Evolutionary conservation across 2,113 vertebrate genomes (phyloP), one percentile per base, ranked within the genome.

Genomic region (Polypterus bichir): DNA sequence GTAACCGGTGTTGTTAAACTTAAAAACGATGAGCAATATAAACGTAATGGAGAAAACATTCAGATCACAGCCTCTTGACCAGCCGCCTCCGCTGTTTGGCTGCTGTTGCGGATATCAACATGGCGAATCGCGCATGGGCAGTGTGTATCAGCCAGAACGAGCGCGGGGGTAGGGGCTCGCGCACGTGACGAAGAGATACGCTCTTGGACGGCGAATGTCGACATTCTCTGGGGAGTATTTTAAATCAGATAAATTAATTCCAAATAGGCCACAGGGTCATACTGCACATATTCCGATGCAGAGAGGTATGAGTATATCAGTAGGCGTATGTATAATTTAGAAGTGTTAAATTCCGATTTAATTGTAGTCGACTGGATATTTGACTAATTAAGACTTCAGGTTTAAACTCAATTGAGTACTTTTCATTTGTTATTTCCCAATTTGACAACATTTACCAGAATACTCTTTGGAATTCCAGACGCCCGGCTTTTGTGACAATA

Each of bases 121-220:
- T 68, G 67, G 67, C 67, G 67, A 54, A 59, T 48, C 45, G 60
- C 63, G 67, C 67, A 62, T 68, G 67, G 44, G 67, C 61, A 65
- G 44, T 54, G 46, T 6, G 46, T 51, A 27, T 49, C 59, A 47
- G 27, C 56, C 44, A 27, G 56, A 5, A 27, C 11, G 64, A 48
- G 52, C 51, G n/a, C 64, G 9, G n/a, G 51, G 44, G 47, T 4
- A 5, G 53, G 59, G 4, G 10, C 6, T 9, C 45, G 6, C 7
- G 8, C 9, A 60, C 5, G 47, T 4, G 11, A 59, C 27, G 57
- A 7, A 9, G 6, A 5, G n/a, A 10, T 6, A 7, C 44, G 44
- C 57, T 4, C 2, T 11, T 60, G 46, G 6, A 6, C 7, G 45
- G 47, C 9, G 11, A 7, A 49, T 49, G 11, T 4, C 6, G 5